These are phyloP conservation scores for Mermis nigrescens DNA, from an alignment of 2,888 invertebrate species.

Conservation along the genomic window DNA sequence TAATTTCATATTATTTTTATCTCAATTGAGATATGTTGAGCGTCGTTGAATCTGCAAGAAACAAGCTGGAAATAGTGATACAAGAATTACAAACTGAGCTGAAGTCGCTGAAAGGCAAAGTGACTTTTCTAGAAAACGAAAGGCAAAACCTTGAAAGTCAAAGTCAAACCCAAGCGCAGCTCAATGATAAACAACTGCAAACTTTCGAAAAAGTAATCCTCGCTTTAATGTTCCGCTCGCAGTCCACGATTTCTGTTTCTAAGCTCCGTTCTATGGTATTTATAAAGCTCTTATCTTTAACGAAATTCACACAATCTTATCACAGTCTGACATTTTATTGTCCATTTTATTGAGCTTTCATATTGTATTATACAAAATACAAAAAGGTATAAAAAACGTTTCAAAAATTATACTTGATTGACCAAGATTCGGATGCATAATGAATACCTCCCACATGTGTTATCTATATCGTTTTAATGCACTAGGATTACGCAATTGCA, in stretches of 20 bases:
- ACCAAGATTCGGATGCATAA: too few species aligned
- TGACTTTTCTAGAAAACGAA: conserved; percentile 30
- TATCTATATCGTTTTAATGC: too few species aligned
- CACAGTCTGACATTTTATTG: too few species aligned
- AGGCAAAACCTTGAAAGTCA: conserved; percentile 28
- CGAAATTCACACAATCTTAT: too few species aligned
- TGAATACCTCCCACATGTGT: too few species aligned
- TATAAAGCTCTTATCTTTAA: too few species aligned
- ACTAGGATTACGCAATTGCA: too few species aligned
- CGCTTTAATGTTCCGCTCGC: too few species aligned
- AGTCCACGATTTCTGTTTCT: background rate
- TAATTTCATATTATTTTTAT: background rate
- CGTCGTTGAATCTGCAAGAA: conserved; percentile 24
- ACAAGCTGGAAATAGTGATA: conserved; percentile 24
- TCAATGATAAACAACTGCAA: conserved; percentile 29
- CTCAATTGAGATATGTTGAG: conserved; percentile 19
- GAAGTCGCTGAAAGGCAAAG: conserved; percentile 27
- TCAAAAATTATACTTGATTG: too few species aligned
- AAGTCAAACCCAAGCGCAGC: conserved; percentile 27
- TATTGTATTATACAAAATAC: too few species aligned
- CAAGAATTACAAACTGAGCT: conserved; percentile 27
- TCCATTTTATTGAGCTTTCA: too few species aligned
- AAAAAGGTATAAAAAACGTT: too few species aligned
- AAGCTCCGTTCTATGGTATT: background rate
- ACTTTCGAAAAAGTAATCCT: conserved; percentile 30